Evolutionary conservation across 2,797 vertebrate genomes (phyloP).

Genomic region (Mus spretus): DNA sequence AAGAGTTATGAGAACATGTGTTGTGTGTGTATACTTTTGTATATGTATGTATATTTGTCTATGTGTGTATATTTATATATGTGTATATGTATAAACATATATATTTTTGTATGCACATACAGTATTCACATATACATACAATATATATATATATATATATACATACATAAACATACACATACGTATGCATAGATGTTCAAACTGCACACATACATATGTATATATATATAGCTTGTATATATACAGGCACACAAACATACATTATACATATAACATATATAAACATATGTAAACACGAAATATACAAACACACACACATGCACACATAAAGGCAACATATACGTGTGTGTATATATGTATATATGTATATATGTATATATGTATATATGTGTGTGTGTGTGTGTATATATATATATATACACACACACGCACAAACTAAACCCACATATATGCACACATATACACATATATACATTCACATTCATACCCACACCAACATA

Average conservation of each 20-base stretch:
- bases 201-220: neutral
- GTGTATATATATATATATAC: no score
- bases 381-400: no score
- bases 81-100: neutral
- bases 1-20: no score
- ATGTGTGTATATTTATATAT: neutral
- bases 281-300: neutral
- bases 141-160: neutral
- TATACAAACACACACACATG: neutral
- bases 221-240: neutral
- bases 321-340: neutral
- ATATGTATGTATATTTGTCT: neutral
- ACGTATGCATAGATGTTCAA: neutral
- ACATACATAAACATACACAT: neutral
- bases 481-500: neutral
- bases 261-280: neutral
- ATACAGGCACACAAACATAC: neutral
- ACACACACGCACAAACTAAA: neutral
- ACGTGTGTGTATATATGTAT: no score
- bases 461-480: neutral
- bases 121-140: neutral
- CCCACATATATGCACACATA: neutral
- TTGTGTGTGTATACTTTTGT: neutral
- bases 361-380: no score
- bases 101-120: neutral